Evolutionary conservation across 30 jellyfish, hydroid and myxozoan species (phyloP).

Genomic region (Pelagia noctiluca): DNA sequence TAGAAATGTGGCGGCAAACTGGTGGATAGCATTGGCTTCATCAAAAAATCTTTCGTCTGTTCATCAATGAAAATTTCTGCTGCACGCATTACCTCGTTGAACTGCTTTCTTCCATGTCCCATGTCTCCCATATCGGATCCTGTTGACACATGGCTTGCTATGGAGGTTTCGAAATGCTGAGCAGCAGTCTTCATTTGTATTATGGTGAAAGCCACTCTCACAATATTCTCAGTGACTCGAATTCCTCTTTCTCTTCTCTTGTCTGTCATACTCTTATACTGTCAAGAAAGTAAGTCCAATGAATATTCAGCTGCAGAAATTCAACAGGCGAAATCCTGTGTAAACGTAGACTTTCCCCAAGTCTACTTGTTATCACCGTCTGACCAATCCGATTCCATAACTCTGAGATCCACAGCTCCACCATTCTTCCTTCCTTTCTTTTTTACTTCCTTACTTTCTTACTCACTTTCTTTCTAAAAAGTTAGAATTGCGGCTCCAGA

Average conservation of each 20-base stretch:
- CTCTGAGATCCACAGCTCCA: no score
- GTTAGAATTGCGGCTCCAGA: no score
- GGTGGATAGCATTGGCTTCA: slow-evolving; percentile 10
- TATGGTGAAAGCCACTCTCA: slow-evolving; percentile 20
- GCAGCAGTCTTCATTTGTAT: slow-evolving; percentile 39
- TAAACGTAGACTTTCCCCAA: no score
- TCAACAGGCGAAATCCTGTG: no score
- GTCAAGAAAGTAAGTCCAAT: background rate
- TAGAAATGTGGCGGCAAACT: slow-evolving; percentile 41
- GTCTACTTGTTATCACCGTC: no score
- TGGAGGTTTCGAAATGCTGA: slow-evolving; percentile 30
- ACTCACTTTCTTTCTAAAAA: no score
- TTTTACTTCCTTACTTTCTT: no score
- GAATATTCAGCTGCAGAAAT: no score
- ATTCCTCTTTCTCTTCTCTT: slow-evolving; percentile 24
- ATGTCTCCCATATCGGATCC: slow-evolving; percentile 65
- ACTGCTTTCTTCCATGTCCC: slow-evolving; percentile 45
- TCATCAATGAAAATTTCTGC: slow-evolving; percentile 34
- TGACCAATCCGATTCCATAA: no score
- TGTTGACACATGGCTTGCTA: slow-evolving; percentile 49
- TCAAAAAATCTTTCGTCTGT: background rate
- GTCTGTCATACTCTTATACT: slow-evolving; percentile 29
- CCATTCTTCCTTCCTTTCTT: no score
- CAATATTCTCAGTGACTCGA: slow-evolving; percentile 38
- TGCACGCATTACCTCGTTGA: slow-evolving; percentile 7